Percentiles rank a stretch among this genome's conserved stretches.
phyloP scores from a whole-genome alignment of 2,113 vertebrate species.

The Strix aluco region DNA sequence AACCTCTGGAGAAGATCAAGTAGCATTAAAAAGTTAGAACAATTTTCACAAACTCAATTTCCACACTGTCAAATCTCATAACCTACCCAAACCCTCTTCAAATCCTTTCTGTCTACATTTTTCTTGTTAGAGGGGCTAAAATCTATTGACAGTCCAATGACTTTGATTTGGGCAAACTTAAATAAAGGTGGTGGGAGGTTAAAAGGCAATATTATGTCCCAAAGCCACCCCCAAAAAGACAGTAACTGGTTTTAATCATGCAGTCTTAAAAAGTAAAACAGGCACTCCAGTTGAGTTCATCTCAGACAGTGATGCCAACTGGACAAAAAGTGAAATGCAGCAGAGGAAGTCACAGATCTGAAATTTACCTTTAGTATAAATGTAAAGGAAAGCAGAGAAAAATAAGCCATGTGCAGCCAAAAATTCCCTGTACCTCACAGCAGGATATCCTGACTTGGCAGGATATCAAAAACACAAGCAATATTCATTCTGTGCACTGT shows the following conservation, averaged over 20 bases:
- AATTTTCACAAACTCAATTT: constrained; percentile 8
- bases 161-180: background rate
- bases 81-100: background rate
- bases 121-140: background rate
- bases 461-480: constrained; percentile 20
- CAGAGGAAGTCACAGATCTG: background rate
- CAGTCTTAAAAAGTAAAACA: background rate
- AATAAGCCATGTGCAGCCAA: background rate
- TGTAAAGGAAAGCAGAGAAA: background rate
- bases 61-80: background rate
- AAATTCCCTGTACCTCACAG: constrained; percentile 4
- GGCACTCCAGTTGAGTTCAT: background rate
- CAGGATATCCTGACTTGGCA: constrained; percentile 40
- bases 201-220: background rate
- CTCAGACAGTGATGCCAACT: background rate
- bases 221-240: background rate
- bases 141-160: background rate
- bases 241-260: background rate
- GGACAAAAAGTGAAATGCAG: background rate
- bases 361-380: background rate
- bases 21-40: background rate
- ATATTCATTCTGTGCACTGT: background rate
- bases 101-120: background rate
- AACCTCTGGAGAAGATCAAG: background rate
- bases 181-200: background rate